Evolutionary conservation across 2,113 vertebrate genomes (phyloP).

Genomic region (Cololabis saira): DNA sequence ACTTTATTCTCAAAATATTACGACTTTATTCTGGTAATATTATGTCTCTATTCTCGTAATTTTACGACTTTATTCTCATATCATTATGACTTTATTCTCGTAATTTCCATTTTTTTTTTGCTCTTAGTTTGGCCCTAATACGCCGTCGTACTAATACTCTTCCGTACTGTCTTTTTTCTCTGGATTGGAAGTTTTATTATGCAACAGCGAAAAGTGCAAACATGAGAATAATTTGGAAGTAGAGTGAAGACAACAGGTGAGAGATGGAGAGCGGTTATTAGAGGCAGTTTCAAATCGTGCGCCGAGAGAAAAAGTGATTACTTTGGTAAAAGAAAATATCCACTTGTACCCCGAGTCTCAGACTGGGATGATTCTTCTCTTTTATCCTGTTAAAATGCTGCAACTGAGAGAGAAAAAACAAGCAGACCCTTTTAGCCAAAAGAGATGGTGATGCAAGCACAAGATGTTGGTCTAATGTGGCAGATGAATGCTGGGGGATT

Average conservation of each 20-base stretch:
- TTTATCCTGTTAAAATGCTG: neutral
- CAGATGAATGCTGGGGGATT: slow-evolving; percentile 13
- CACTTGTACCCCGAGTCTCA: slow-evolving; percentile 31
- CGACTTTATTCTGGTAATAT: too few species aligned
- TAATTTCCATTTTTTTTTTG: too few species aligned
- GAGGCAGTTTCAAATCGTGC: slow-evolving; percentile 52
- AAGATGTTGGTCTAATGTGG: slow-evolving; percentile 34
- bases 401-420: slow-evolving; percentile 5
- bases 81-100: too few species aligned
- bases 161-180: too few species aligned
- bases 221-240: slow-evolving; percentile 62
- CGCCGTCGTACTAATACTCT: too few species aligned
- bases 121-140: too few species aligned
- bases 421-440: slow-evolving; percentile 21
- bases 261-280: slow-evolving; percentile 62
- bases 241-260: slow-evolving; percentile 64
- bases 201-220: slow-evolving; percentile 31
- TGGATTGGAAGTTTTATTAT: slow-evolving; percentile 39
- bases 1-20: too few species aligned
- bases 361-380: slow-evolving; percentile 2
- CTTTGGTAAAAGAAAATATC: slow-evolving; percentile 53
- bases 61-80: too few species aligned
- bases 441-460: slow-evolving; percentile 20
- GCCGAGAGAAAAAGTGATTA: slow-evolving; percentile 38
- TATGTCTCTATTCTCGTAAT: too few species aligned